A percentile compares a stretch with the other conserved stretches of the same genome.
Evolutionary conservation across 1,140 invertebrate species (phyloP).

Genomic region (Drosophila mayri): DNA sequence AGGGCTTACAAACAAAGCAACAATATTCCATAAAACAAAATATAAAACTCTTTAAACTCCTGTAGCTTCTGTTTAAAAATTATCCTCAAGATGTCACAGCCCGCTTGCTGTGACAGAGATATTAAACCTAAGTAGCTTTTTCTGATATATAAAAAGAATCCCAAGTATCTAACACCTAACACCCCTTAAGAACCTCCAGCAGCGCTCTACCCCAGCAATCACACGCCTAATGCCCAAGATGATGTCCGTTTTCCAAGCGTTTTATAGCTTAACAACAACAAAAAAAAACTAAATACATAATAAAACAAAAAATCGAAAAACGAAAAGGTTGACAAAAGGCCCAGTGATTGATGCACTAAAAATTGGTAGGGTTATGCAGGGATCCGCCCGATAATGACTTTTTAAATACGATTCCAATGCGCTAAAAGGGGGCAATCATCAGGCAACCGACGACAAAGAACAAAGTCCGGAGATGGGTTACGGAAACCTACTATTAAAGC

Average conservation of each 20-base stretch:
- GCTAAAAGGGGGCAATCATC: slow-evolving; percentile 72
- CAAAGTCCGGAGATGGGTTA: slow-evolving; percentile 37
- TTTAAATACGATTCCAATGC: slow-evolving; percentile 79
- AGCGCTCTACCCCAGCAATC: slow-evolving; percentile 27
- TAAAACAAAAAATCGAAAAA: background rate
- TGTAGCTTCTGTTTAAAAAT: slow-evolving; percentile 5
- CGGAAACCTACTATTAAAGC: slow-evolving; percentile 47
- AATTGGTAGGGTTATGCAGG: slow-evolving; percentile 11
- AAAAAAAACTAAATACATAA: slow-evolving; percentile 1
- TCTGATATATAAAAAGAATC: background rate
- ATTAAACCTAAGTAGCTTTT: background rate
- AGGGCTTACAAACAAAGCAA: too few species aligned
- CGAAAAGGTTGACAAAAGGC: slow-evolving; percentile 53
- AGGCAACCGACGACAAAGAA: slow-evolving; percentile 48
- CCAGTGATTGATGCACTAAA: slow-evolving; percentile 50
- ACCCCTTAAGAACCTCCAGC: slow-evolving; percentile 15
- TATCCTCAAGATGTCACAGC: background rate
- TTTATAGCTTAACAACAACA: slow-evolving; percentile 27
- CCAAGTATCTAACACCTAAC: background rate
- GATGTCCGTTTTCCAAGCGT: slow-evolving; percentile 24
- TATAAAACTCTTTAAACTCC: rapidly evolving
- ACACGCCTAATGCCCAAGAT: slow-evolving; percentile 23
- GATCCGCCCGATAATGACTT: slow-evolving; percentile 72
- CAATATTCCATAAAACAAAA: background rate
- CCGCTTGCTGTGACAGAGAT: background rate